Evolutionary conservation across 35 echinoderm and acorn worm genomes (phyloP).

Genomic region (Hemicentrotus pulcherrimus): DNA sequence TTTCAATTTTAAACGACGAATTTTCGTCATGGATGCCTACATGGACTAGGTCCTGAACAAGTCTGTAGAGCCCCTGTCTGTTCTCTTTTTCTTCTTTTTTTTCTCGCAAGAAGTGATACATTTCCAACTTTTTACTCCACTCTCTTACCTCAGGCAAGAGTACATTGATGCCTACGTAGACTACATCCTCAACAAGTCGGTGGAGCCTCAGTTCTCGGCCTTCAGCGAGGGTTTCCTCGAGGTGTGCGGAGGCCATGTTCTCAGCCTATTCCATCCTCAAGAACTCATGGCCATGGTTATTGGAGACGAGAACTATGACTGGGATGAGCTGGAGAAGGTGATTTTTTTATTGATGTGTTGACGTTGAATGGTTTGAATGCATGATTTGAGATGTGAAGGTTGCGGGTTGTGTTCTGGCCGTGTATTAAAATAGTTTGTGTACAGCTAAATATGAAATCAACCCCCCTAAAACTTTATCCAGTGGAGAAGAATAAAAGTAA

Average conservation of each 20-base stretch:
- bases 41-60: not conserved
- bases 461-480: too few relatives aligned
- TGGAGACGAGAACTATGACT: conserved; percentile 95
- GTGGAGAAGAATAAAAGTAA: too few relatives aligned
- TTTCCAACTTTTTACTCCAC: not conserved
- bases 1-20: too few relatives aligned
- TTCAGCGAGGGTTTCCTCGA: conserved; percentile 84
- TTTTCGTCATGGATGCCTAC: too few relatives aligned
- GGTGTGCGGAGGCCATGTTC: conserved; percentile 82
- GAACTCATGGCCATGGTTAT: conserved; percentile 93
- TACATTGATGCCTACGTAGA: conserved; percentile 84
- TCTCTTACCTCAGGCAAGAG: conserved; percentile 67
- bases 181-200: conserved; percentile 79
- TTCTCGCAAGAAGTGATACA: not conserved
- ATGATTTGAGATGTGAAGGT: too few relatives aligned
- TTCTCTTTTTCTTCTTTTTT: too few relatives aligned
- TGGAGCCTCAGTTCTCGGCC: conserved; percentile 69
- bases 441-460: too few relatives aligned
- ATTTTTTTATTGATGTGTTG: not conserved
- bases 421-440: too few relatives aligned
- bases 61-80: too few relatives aligned
- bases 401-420: too few relatives aligned
- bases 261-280: conserved; percentile 86
- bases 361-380: too few relatives aligned
- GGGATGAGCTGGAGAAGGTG: conserved; percentile 96